Evolutionary conservation across 2,888 invertebrate species (phyloP).

Genomic region (Pristionchus fissidentatus): DNA sequence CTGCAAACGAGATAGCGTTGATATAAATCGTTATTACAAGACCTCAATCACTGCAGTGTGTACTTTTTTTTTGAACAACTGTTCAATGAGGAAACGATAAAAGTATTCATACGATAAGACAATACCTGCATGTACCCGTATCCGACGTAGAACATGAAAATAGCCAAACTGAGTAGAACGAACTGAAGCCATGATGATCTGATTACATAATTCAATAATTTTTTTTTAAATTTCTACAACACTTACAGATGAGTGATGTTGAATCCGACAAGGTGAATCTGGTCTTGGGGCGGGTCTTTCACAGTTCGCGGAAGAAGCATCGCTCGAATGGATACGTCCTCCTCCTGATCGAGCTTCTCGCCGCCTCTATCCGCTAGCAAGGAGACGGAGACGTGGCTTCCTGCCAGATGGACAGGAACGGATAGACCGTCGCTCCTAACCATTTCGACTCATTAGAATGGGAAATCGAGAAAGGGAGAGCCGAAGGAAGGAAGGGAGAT

Average conservation of each 20-base stretch:
- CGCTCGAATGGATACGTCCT: background rate
- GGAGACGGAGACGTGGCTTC: background rate
- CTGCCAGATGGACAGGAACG: conserved; percentile 4
- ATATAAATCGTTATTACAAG: no score
- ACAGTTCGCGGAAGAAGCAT: conserved; percentile 40
- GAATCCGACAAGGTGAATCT: conserved; percentile 62
- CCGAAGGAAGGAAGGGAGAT: conserved; percentile 12
- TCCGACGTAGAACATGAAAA: conserved; percentile 89
- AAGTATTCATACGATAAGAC: background rate
- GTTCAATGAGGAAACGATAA: background rate
- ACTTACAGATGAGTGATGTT: conserved; percentile 65
- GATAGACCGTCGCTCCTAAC: conserved; percentile 4
- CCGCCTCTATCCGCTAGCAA: background rate
- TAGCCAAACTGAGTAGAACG: conserved; percentile 84
- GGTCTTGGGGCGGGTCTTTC: conserved; percentile 21
- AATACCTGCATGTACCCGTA: conserved; percentile 84
- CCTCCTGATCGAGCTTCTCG: background rate
- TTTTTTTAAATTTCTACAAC: background rate
- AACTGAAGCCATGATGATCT: conserved; percentile 70
- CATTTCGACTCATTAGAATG: conserved; percentile 4
- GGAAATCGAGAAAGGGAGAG: background rate
- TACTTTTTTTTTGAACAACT: background rate
- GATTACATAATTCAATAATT: background rate
- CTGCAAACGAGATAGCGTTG: conserved; percentile 75
- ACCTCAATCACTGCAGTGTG: no score